These are phyloP conservation scores for Prionace glauca DNA, from an alignment of 2,797 vertebrate genomes.

Conservation along the genomic window DNA sequence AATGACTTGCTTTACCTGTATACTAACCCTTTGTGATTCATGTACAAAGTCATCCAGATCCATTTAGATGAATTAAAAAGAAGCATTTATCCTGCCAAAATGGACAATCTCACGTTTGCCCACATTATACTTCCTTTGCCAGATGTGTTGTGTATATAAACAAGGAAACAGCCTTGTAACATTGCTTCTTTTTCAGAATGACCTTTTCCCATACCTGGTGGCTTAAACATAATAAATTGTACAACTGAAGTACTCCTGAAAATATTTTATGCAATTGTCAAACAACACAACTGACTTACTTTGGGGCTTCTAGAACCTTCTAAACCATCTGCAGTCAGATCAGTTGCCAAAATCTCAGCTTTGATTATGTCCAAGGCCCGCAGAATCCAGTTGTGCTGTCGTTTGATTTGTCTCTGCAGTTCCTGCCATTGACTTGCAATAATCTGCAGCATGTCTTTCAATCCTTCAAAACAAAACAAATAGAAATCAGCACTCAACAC, in stretches of 20 bases:
- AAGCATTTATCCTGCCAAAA: too few species aligned
- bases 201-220: neutral
- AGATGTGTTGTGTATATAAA: neutral
- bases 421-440: slow-evolving; percentile 90
- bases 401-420: slow-evolving; percentile 90
- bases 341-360: slow-evolving; percentile 76
- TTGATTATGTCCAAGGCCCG: slow-evolving; percentile 83
- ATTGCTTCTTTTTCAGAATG: neutral
- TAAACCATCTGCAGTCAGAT: slow-evolving; percentile 62
- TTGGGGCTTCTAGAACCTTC: slow-evolving; percentile 66
- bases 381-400: slow-evolving; percentile 95
- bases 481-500: neutral
- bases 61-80: too few species aligned
- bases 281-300: slow-evolving; percentile 66
- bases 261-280: slow-evolving; percentile 40
- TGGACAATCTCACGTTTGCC: too few species aligned
- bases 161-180: neutral
- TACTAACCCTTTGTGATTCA: too few species aligned
- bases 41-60: too few species aligned
- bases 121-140: too few species aligned
- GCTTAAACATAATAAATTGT: neutral
- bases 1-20: too few species aligned
- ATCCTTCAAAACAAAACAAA: slow-evolving; percentile 60
- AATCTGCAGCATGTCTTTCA: slow-evolving; percentile 90
- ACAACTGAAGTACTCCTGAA: neutral